phyloP scores from a whole-genome alignment of 2,113 vertebrate species.

The Vimba vimba region DNA sequence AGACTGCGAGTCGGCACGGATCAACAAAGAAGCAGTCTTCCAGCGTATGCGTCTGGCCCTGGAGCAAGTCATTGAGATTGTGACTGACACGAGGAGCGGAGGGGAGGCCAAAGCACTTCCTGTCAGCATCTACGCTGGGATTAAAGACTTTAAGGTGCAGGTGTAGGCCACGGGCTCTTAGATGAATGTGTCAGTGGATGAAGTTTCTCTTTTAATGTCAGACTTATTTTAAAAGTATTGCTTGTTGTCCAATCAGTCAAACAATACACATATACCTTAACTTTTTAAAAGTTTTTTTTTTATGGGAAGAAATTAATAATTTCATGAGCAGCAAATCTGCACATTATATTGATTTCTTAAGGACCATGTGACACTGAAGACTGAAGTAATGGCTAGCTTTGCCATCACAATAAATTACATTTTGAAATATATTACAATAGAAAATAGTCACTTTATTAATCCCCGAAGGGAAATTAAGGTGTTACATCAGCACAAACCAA shows the following conservation, averaged over 20 bases:
- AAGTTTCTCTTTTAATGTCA: not conserved
- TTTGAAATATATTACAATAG: too few relatives aligned
- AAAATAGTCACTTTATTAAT: not conserved
- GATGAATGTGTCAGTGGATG: not conserved
- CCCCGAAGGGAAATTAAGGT: too few relatives aligned
- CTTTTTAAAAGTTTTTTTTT: not conserved
- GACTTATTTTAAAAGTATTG: not conserved
- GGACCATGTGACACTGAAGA: not conserved
- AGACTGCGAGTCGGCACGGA: constrained; percentile 95
- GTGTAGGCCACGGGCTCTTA: not conserved
- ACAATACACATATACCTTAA: not conserved
- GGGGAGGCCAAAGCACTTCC: constrained; percentile 83
- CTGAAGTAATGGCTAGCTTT: not conserved
- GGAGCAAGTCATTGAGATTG: constrained; percentile 96
- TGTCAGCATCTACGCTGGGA: constrained; percentile 87
- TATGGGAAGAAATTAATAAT: not conserved
- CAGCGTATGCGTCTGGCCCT: constrained; percentile 93
- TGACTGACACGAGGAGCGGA: constrained; percentile 85
- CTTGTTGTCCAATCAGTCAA: not conserved
- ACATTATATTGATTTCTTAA: not conserved
- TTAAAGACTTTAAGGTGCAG: constrained; percentile 94
- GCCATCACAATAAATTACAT: too few relatives aligned
- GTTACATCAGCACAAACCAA: too few relatives aligned
- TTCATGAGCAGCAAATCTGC: not conserved
- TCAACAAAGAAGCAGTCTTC: constrained; percentile 97